Evolutionary conservation across 1,140 invertebrate genomes (phyloP), one percentile per base, ranked within the genome.

Genomic region (Notospermus geniculatus): DNA sequence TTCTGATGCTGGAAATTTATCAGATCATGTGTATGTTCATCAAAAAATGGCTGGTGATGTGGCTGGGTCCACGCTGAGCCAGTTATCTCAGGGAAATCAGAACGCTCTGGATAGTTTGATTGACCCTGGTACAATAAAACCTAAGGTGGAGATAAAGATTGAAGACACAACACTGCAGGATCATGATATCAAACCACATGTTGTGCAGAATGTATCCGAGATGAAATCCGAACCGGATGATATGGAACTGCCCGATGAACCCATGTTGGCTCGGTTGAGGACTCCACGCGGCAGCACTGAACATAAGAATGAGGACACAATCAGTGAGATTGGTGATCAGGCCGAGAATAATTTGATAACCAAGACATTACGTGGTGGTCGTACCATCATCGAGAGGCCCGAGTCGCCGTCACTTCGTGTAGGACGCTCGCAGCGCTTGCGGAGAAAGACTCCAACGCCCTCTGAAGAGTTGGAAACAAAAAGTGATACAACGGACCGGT

Each of bases 271-370:
- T 36, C 32, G 5, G 15, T 36, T 36, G 25, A 50, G n/a, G n/a
- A 27, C 46, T 50, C 46, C 19, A 5, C 46, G 25, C n/a, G 25
- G 25, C 46, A 50, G 46, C 46, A 27, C 46, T 27, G 46, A 50
- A 9, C 46, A 27, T 50, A 50, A 19, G 46, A 50, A 27, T 27
- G 46, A 50, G 46, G 46, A 50, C n/a, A 50, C n/a, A 23, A 50
- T 4, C 46, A 50, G 46, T 27, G 46, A 50, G 9, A n/a, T 50
- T 5, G n/a, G 19, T 50, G 46, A 50, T 27, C 25, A 23, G n/a
- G 4, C 46, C 9, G 46, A 50, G n/a, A 23, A n/a, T n/a, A n/a
- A 36, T 36, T 36, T 36, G 32, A 15, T n/a, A 27, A 50, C 46
- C 4, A 19, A 27, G 9, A 4, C 46, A 5, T 50, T 50, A 27